Conservation (phyloP, 2,797 vertebrate species). For the Hypotaenidia okinawae region DNA sequence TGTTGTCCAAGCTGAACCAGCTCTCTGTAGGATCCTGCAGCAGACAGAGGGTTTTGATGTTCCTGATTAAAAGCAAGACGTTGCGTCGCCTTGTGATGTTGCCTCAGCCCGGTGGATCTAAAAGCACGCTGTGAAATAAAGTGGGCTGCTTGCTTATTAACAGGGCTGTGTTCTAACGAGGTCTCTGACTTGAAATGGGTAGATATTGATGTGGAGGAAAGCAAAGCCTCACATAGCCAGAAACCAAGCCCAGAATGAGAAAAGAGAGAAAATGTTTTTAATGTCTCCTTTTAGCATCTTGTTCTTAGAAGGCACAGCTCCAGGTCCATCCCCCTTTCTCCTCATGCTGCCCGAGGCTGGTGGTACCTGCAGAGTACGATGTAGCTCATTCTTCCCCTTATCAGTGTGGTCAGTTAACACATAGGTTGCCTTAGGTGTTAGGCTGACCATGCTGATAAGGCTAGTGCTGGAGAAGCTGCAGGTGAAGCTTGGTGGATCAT, state of each 20-base stretch:
- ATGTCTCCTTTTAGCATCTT: background rate
- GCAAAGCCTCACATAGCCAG: background rate
- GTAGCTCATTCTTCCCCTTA: background rate
- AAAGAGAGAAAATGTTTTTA: background rate
- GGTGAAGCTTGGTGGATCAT: background rate
- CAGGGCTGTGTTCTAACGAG: fast-evolving
- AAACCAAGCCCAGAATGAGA: background rate
- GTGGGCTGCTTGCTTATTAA: background rate
- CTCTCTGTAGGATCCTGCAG: background rate
- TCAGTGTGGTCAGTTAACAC: background rate
- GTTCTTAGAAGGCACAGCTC: background rate
- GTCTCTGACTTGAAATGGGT: background rate
- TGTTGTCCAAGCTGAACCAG: background rate
- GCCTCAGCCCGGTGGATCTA: background rate
- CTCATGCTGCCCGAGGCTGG: background rate
- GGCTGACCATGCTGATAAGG: background rate
- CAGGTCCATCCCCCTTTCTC: background rate
- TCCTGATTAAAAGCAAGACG: background rate
- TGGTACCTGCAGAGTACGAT: background rate
- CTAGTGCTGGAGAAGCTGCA: background rate
- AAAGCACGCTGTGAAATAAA: background rate
- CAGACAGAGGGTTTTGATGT: background rate
- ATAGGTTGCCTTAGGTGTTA: background rate
- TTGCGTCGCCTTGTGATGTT: background rate
- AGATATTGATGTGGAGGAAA: background rate